Evolutionary conservation across 2,797 vertebrate genomes (phyloP).

Genomic region (Botia kubotai): DNA sequence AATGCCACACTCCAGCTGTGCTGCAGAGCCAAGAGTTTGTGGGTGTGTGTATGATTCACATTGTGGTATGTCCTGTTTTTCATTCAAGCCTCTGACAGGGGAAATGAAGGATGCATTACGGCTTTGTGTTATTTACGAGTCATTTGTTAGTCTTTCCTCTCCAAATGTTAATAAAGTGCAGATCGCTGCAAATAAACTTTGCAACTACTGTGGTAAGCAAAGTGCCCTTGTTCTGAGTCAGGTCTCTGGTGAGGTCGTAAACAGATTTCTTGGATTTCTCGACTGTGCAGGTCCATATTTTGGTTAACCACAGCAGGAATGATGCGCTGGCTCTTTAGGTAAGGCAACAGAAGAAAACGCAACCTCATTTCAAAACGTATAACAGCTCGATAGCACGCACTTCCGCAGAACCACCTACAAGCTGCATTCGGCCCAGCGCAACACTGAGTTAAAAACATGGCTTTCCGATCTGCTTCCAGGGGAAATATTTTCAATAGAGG

Average conservation of each 20-base stretch:
- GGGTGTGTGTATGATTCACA: constrained; percentile 44
- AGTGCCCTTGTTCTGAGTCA: constrained; percentile 9
- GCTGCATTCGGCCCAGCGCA: constrained; percentile 8
- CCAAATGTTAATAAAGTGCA: constrained; percentile 26
- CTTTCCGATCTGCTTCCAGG: constrained; percentile 62
- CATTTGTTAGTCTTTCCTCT: constrained; percentile 1
- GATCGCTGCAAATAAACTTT: constrained; percentile 27
- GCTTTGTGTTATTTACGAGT: constrained; percentile 28
- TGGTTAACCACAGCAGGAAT: constrained; percentile 39
- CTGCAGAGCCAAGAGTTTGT: constrained; percentile 9
- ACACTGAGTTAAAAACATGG: constrained; percentile 13
- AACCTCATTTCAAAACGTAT: constrained; percentile 31
- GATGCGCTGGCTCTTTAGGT: neutral
- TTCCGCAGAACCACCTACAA: constrained; percentile 8
- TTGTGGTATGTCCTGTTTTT: constrained; percentile 44
- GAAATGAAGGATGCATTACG: constrained; percentile 23
- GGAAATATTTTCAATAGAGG: constrained; percentile 52
- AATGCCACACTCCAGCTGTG: constrained; percentile 51
- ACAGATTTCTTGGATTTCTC: constrained; percentile 36
- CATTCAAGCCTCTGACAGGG: constrained; percentile 1
- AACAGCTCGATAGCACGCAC: constrained; percentile 28
- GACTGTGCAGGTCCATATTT: constrained; percentile 39
- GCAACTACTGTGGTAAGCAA: constrained; percentile 18
- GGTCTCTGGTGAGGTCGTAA: constrained; percentile 30
- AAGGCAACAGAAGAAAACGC: neutral